phyloP scores from a whole-genome alignment of 2,888 invertebrate species.

The Pollenia labialis region DNA sequence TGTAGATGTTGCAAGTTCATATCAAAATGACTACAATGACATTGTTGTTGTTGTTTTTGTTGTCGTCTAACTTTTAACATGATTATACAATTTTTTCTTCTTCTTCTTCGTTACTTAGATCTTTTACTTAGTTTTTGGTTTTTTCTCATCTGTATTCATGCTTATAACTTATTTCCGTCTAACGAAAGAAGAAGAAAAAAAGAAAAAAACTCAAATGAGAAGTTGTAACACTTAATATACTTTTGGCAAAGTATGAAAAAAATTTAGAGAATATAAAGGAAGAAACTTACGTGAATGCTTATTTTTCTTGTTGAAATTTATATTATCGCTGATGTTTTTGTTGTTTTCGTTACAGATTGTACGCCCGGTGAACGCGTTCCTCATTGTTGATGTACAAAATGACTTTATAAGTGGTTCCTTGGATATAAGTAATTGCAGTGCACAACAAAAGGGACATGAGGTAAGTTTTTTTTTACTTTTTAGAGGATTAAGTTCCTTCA shows the following conservation, averaged over 20 bases:
- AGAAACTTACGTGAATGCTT: constrained; percentile 34
- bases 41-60: constrained; percentile 39
- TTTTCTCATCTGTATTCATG: constrained; percentile 60
- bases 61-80: constrained; percentile 48
- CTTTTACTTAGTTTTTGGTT: constrained; percentile 51
- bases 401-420: constrained; percentile 98
- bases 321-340: constrained; percentile 39
- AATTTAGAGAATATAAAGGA: neutral
- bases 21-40: constrained; percentile 52
- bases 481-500: neutral
- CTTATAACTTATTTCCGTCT: constrained; percentile 62
- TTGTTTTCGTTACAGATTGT: constrained; percentile 87
- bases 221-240: constrained; percentile 63
- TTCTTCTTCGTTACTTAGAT: neutral
- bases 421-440: constrained; percentile 96
- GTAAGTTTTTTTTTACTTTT: constrained; percentile 84
- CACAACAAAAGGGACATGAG: constrained; percentile 95
- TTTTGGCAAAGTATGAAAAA: constrained; percentile 8
- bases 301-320: constrained; percentile 34
- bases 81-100: constrained; percentile 21
- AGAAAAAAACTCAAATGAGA: constrained; percentile 47
- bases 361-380: constrained; percentile 93
- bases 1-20: constrained; percentile 43
- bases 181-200: constrained; percentile 2
- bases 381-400: constrained; percentile 98